Percentiles rank a stretch among this genome's conserved stretches.
Conservation (phyloP, 1,140 invertebrate genomes). For the Aphaenogaster ashmeadi region DNA sequence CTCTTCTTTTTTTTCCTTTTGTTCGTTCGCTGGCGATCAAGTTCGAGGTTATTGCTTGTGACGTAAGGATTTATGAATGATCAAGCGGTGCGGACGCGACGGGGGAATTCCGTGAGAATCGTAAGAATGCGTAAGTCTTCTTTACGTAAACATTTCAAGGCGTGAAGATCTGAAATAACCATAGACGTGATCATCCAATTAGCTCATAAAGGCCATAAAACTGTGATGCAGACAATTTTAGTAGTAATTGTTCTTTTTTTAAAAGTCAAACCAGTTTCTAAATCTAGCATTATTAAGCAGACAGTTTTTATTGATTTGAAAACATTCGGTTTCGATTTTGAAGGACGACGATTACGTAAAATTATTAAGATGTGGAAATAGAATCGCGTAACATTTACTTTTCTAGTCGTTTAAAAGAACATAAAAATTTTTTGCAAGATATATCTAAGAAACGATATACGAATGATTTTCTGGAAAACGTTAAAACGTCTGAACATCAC, state of each 20-base stretch:
- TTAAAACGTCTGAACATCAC: neutral
- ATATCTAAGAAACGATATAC: neutral
- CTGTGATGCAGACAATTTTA: neutral
- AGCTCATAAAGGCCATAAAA: neutral
- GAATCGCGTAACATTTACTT: neutral
- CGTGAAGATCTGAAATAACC: neutral
- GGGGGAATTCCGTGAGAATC: constrained; percentile 26
- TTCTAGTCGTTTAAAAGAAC: neutral
- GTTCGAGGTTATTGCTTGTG: constrained; percentile 13
- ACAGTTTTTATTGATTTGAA: neutral
- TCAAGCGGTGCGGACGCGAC: neutral
- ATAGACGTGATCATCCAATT: neutral
- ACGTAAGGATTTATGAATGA: constrained; percentile 48
- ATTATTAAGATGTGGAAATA: neutral
- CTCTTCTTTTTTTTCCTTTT: neutral
- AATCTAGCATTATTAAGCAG: neutral
- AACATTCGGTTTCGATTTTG: neutral
- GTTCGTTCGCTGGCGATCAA: neutral
- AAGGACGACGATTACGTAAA: neutral
- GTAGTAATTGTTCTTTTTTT: neutral
- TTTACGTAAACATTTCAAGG: neutral
- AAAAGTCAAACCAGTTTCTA: neutral
- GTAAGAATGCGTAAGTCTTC: neutral
- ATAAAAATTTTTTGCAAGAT: neutral
- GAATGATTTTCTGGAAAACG: neutral